phyloP scores from a whole-genome alignment of 1,140 invertebrate genomes.

The Protaetia brevitarsis region DNA sequence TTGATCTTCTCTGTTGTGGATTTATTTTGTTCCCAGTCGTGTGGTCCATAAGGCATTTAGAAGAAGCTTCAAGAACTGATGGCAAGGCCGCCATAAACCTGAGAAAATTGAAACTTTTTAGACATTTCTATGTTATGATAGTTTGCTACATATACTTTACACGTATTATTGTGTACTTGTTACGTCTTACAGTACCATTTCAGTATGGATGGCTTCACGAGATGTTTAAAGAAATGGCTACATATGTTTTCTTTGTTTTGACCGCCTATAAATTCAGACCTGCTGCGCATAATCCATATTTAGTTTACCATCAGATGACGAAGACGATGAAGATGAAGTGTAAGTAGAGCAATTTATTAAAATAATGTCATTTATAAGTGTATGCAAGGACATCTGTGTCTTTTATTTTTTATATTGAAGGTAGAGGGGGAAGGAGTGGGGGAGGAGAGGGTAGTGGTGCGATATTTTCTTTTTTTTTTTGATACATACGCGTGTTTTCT shows the following conservation, averaged over 20 bases:
- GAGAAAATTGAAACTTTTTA: conserved; percentile 90
- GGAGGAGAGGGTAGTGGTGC: no score
- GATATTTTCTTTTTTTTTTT: conserved; percentile 25
- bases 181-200: conserved; percentile 93
- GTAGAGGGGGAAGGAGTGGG: no score
- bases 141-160: conserved; percentile 98
- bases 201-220: conserved; percentile 95
- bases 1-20: conserved; percentile 96
- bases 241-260: conserved; percentile 92
- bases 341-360: conserved; percentile 49
- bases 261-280: conserved; percentile 98
- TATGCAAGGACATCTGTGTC: not conserved
- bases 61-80: conserved; percentile 92
- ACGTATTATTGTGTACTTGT: conserved; percentile 87
- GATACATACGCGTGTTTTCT: not conserved
- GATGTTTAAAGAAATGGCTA: conserved; percentile 91
- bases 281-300: conserved; percentile 93
- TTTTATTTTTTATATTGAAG: not conserved
- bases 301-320: conserved; percentile 69
- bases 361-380: not conserved
- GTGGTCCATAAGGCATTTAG: conserved; percentile 90
- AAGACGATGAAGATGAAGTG: conserved; percentile 77
- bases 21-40: conserved; percentile 96
- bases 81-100: conserved; percentile 96
- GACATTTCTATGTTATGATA: conserved; percentile 97